phyloP scores from a whole-genome alignment of 1,140 invertebrate genomes.

The Laupala kohalensis region DNA sequence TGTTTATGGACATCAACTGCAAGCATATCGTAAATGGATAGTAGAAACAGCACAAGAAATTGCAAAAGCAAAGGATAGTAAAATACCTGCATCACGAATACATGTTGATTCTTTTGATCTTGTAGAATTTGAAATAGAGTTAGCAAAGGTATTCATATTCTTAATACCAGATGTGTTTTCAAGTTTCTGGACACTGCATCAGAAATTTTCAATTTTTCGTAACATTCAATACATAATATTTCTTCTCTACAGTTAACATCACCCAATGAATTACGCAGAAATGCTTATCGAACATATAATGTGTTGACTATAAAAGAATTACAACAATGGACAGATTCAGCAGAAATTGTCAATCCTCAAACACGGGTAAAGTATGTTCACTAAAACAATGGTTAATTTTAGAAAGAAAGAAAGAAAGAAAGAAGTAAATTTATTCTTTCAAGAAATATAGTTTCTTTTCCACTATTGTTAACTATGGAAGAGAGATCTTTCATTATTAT shows the following conservation, averaged over 20 bases:
- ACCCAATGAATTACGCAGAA: slow-evolving; percentile 33
- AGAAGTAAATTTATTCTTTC: neutral
- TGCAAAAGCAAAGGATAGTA: slow-evolving; percentile 7
- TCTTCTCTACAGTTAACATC: slow-evolving; percentile 29
- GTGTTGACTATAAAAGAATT: slow-evolving; percentile 36
- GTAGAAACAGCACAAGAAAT: slow-evolving; percentile 22
- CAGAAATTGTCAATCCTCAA: slow-evolving; percentile 7
- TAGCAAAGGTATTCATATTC: slow-evolving; percentile 37
- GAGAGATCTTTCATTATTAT: too few relatives aligned
- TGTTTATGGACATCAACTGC: slow-evolving; percentile 26
- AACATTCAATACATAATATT: neutral
- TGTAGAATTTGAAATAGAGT: slow-evolving; percentile 40
- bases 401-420: too few relatives aligned
- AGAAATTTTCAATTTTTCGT: neutral
- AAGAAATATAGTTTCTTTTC: slow-evolving; percentile 1
- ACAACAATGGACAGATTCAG: slow-evolving; percentile 24
- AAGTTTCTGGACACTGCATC: neutral
- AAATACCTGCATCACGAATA: slow-evolving; percentile 20
- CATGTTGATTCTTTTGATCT: slow-evolving; percentile 33
- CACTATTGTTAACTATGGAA: too few relatives aligned
- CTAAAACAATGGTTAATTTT: too few relatives aligned
- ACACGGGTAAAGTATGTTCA: slow-evolving; percentile 24
- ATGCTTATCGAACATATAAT: slow-evolving; percentile 39
- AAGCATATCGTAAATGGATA: slow-evolving; percentile 36
- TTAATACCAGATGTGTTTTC: neutral